Evolutionary conservation across 2,888 invertebrate genomes (phyloP).

Genomic region (Sinotaia quadrata): DNA sequence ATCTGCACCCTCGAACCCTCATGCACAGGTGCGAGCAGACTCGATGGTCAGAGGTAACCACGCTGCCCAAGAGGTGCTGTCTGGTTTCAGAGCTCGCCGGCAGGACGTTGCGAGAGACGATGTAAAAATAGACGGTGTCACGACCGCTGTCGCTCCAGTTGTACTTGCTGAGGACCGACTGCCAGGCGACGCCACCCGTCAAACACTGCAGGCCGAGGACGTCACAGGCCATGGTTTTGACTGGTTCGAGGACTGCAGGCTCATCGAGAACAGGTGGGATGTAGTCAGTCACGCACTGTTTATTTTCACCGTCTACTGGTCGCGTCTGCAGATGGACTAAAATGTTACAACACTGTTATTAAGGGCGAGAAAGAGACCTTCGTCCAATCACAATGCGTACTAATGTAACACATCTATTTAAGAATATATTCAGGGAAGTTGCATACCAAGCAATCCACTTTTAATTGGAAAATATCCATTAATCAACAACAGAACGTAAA

Average conservation of each 20-base stretch:
- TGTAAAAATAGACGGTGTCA: constrained; percentile 39
- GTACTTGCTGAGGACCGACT: constrained; percentile 30
- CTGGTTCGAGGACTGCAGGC: not conserved
- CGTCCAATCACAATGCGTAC: too few species aligned
- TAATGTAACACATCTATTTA: too few species aligned
- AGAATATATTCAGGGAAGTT: too few species aligned
- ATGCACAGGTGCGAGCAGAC: constrained; percentile 48
- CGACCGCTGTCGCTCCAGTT: constrained; percentile 41
- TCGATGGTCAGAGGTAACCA: constrained; percentile 35
- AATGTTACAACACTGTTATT: too few species aligned
- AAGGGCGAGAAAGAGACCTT: too few species aligned
- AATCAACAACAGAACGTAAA: too few species aligned
- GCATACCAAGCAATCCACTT: too few species aligned
- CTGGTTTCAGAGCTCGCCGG: constrained; percentile 26
- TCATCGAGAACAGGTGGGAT: constrained; percentile 8
- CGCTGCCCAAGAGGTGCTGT: constrained; percentile 33
- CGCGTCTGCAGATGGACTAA: constrained; percentile 35
- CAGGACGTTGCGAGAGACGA: constrained; percentile 34
- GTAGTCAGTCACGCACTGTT: constrained; percentile 37
- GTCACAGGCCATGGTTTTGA: constrained; percentile 33
- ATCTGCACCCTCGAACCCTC: constrained; percentile 42
- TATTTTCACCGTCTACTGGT: constrained; percentile 27
- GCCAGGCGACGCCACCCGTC: constrained; percentile 34
- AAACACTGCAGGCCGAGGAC: constrained; percentile 36
- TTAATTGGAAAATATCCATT: too few species aligned